Conservation (phyloP, 1,140 invertebrate species). For the Monomorium pharaonis region DNA sequence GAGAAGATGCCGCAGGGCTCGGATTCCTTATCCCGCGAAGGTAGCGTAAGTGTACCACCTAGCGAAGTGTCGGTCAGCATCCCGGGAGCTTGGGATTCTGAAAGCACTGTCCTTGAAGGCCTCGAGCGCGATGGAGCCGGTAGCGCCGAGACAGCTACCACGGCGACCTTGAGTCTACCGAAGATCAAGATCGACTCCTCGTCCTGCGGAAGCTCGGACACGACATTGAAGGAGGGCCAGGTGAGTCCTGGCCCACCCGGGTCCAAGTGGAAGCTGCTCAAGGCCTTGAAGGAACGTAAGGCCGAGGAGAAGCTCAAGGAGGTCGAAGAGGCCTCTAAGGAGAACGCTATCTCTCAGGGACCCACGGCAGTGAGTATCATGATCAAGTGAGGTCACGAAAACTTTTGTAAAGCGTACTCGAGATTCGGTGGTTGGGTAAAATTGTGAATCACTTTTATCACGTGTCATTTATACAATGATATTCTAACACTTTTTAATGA, state of each 20-base stretch:
- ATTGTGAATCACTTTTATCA: conserved; percentile 17
- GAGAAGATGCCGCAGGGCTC: conserved; percentile 79
- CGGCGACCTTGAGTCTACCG: conserved; percentile 83
- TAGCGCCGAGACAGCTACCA: conserved; percentile 78
- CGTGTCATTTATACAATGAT: background rate
- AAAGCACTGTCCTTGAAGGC: conserved; percentile 80
- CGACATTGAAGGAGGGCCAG: conserved; percentile 82
- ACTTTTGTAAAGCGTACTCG: conserved; percentile 81
- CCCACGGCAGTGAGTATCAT: conserved; percentile 83
- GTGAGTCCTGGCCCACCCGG: conserved; percentile 87
- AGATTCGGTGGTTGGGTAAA: conserved; percentile 76
- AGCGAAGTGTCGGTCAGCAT: conserved; percentile 82
- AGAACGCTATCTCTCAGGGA: conserved; percentile 80
- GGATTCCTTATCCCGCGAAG: conserved; percentile 81
- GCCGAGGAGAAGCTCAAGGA: conserved; percentile 93
- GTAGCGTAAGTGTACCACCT: conserved; percentile 81
- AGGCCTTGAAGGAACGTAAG: conserved; percentile 95
- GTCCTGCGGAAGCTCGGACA: conserved; percentile 79
- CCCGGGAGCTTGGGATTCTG: conserved; percentile 81
- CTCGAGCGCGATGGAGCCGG: conserved; percentile 77
- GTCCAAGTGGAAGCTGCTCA: conserved; percentile 95
- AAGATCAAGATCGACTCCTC: conserved; percentile 86
- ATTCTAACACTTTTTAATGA: background rate
- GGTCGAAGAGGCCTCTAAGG: conserved; percentile 87
- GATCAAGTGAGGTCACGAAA: conserved; percentile 84